Evolutionary conservation across 2,797 vertebrate species (phyloP).

Genomic region (Pteropus rufus): DNA sequence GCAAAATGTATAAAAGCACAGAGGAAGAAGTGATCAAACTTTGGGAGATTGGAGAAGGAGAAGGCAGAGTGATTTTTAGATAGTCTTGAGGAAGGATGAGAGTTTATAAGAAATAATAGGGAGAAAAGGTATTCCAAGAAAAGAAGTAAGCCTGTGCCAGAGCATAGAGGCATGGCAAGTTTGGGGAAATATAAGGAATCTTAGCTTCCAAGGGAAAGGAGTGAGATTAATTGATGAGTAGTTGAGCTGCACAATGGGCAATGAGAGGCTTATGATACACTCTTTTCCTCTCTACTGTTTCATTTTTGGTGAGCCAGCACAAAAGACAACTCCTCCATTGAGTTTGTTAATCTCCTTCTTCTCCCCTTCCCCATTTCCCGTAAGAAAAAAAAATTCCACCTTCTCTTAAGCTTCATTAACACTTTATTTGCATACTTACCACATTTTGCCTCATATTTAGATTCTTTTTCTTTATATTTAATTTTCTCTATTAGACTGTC

Average conservation of each 20-base stretch:
- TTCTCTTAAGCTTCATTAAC: background rate
- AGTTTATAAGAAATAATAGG: background rate
- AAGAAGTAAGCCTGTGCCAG: background rate
- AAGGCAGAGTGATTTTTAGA: background rate
- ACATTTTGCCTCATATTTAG: background rate
- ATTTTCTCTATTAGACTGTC: background rate
- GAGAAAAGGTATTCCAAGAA: background rate
- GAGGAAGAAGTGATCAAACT: background rate
- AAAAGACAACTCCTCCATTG: background rate
- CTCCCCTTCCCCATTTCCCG: background rate
- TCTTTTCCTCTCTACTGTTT: background rate
- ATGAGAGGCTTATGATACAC: background rate
- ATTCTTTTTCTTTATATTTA: background rate
- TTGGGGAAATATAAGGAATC: background rate
- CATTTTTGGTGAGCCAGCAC: background rate
- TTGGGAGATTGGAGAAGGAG: background rate
- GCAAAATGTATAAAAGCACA: background rate
- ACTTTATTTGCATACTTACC: background rate
- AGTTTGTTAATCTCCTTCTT: background rate
- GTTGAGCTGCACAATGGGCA: background rate
- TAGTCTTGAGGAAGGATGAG: background rate
- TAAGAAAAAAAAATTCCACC: background rate
- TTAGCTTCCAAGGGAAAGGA: background rate
- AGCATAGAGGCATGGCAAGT: background rate
- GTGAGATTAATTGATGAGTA: background rate